Conservation (phyloP, 2,888 invertebrate genomes). For the Liposcelis brunnea region DNA sequence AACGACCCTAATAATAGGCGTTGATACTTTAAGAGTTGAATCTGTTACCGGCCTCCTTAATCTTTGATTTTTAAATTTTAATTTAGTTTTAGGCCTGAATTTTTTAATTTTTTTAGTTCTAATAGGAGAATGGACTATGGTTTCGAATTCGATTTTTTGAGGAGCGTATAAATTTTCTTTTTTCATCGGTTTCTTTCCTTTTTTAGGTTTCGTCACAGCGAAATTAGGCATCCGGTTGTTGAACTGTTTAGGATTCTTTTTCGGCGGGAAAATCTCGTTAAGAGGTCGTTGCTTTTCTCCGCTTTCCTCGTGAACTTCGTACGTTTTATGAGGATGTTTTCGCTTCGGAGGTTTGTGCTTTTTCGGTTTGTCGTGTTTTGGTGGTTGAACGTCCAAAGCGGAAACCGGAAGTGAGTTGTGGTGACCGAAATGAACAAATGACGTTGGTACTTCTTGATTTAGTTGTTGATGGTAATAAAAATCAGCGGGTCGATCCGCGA, state of each 20-base stretch:
- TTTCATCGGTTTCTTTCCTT: no score
- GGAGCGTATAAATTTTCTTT: background rate
- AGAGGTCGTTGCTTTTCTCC: slow-evolving; percentile 1
- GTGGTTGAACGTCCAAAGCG: no score
- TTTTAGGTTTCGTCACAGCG: background rate
- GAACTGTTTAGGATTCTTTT: background rate
- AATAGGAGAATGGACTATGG: background rate
- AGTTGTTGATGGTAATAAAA: no score
- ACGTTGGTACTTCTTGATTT: no score
- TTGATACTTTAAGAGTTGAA: no score
- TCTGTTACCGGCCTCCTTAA: background rate
- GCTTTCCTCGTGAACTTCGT: background rate
- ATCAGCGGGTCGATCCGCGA: no score
- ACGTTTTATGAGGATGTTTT: background rate
- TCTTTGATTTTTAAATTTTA: background rate
- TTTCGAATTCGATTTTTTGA: background rate
- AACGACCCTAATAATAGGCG: no score
- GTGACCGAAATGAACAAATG: background rate
- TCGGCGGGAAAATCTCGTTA: background rate
- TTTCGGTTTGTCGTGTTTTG: background rate
- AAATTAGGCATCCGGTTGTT: background rate
- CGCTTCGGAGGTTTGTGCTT: background rate
- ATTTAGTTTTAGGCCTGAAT: background rate
- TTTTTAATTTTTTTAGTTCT: background rate
- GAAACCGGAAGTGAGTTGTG: no score